phyloP scores from a whole-genome alignment of 2,797 vertebrate species.

The Zonotrichia albicollis region DNA sequence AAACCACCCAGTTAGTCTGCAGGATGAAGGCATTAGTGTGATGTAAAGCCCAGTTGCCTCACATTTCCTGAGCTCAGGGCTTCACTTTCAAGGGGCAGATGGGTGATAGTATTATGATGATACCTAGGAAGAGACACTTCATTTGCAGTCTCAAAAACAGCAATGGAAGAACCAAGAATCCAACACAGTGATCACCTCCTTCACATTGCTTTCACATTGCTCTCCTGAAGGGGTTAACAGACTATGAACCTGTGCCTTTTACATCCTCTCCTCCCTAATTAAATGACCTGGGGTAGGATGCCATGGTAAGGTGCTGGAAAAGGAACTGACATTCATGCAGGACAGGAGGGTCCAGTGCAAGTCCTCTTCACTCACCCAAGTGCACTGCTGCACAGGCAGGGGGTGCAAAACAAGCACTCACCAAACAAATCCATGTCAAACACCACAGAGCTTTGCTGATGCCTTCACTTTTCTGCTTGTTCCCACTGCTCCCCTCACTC shows the following conservation, averaged over 20 bases:
- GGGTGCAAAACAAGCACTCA: not conserved
- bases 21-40: not conserved
- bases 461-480: not conserved
- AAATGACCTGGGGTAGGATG: not conserved
- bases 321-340: not conserved
- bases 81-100: not conserved
- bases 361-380: not conserved
- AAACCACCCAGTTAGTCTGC: not conserved
- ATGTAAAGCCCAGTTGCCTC: not conserved
- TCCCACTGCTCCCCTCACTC: accelerated
- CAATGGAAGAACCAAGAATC: not conserved
- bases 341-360: not conserved
- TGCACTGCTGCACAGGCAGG: not conserved
- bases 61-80: not conserved
- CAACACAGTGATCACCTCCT: not conserved
- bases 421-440: not conserved
- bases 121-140: not conserved
- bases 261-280: not conserved
- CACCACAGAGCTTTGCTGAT: not conserved
- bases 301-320: not conserved
- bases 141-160: not conserved
- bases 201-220: not conserved
- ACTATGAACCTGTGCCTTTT: not conserved
- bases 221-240: not conserved
- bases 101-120: not conserved